A percentile compares a stretch with the other conserved stretches of the same genome.
Conservation (phyloP, 2,797 vertebrate genomes). For the Oophaga sylvatica region DNA sequence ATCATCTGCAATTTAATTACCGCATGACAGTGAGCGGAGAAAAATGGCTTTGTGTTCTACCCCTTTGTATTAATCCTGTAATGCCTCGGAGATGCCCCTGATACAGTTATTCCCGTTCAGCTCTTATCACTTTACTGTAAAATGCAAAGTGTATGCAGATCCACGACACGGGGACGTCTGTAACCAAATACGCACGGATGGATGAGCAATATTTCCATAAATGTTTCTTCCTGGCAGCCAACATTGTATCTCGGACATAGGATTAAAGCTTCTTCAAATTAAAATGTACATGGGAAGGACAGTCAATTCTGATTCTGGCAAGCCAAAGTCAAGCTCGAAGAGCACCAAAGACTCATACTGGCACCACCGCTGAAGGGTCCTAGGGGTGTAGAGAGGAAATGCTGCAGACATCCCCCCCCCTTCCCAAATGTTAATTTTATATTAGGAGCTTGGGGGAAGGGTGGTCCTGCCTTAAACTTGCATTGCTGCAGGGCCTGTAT, state of each 20-base stretch:
- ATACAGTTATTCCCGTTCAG: background rate
- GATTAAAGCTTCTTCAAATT: no score
- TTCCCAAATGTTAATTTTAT: background rate
- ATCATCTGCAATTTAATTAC: constrained; percentile 48
- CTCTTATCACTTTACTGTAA: background rate
- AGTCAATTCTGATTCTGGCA: background rate
- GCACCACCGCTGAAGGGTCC: background rate
- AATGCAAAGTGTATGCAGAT: constrained; percentile 4
- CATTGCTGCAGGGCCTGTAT: background rate
- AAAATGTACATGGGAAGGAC: no score
- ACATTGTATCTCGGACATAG: background rate
- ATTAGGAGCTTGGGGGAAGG: background rate
- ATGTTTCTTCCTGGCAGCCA: background rate
- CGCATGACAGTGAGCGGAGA: constrained; percentile 22
- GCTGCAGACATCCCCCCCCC: background rate
- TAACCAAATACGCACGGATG: background rate
- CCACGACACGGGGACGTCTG: background rate
- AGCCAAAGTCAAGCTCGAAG: background rate
- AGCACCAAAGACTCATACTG: background rate
- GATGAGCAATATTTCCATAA: constrained; percentile 1
- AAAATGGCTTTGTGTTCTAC: constrained; percentile 6
- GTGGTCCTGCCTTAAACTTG: background rate
- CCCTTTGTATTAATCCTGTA: constrained; percentile 5
- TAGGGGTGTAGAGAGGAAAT: background rate
- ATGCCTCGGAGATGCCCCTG: background rate